Evolutionary conservation across 2,888 invertebrate species (phyloP).

Genomic region (Pharmacophagus antenor): DNA sequence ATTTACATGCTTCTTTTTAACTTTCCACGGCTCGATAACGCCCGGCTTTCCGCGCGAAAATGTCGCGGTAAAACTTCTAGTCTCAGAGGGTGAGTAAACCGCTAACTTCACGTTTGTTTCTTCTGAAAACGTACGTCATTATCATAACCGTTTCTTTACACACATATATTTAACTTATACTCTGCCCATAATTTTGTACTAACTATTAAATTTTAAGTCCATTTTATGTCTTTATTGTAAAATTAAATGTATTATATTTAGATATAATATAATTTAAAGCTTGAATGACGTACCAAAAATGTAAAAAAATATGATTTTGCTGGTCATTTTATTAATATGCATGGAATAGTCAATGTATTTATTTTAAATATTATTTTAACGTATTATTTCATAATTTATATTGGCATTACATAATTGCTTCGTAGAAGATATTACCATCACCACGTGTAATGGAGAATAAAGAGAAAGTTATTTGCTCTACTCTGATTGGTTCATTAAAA

Average conservation of each 20-base stretch:
- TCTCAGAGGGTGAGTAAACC: slow-evolving; percentile 52
- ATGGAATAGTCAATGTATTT: not conserved
- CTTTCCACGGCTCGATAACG: slow-evolving; percentile 79
- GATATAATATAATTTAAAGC: not conserved
- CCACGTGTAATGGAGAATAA: slow-evolving; percentile 45
- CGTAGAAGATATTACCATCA: not conserved
- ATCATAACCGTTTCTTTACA: slow-evolving; percentile 43
- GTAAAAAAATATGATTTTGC: not conserved
- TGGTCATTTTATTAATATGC: not conserved
- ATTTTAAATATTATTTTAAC: not conserved
- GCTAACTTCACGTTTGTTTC: slow-evolving; percentile 78
- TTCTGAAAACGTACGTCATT: slow-evolving; percentile 69
- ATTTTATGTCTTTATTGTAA: not conserved
- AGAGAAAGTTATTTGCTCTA: slow-evolving; percentile 40
- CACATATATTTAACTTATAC: slow-evolving; percentile 25
- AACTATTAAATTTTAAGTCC: not conserved
- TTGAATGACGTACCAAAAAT: not conserved
- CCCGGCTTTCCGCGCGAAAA: slow-evolving; percentile 82
- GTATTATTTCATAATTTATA: not conserved
- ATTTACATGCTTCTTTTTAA: slow-evolving; percentile 61
- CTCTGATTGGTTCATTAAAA: slow-evolving; percentile 53
- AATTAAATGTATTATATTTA: not conserved
- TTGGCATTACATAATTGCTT: not conserved
- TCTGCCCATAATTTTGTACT: not conserved
- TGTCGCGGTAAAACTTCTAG: slow-evolving; percentile 77